A percentile compares a stretch with the other conserved stretches of the same genome.
Evolutionary conservation across 2,888 invertebrate species (phyloP).

Genomic region (Diadegma fenestrale): DNA sequence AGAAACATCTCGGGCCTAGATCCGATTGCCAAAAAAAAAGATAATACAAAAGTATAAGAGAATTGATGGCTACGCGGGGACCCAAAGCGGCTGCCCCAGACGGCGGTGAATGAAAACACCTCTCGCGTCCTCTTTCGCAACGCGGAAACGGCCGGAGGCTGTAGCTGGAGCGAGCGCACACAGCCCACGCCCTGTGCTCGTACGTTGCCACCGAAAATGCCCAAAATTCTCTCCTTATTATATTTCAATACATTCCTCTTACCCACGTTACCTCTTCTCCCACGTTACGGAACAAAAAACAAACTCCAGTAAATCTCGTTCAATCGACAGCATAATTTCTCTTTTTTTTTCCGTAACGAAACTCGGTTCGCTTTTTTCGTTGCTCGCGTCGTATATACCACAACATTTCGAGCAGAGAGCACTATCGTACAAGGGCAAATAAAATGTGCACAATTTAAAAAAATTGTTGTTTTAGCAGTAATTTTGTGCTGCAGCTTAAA

Average conservation of each 20-base stretch:
- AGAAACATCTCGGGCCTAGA: constrained; percentile 24
- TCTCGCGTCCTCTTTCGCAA: constrained; percentile 76
- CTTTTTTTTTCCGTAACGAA: constrained; percentile 1
- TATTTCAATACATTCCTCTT: constrained; percentile 44
- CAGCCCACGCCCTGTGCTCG: constrained; percentile 82
- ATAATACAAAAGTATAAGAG: neutral
- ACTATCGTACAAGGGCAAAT: constrained; percentile 39
- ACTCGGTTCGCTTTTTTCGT: no score
- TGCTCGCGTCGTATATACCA: constrained; percentile 43
- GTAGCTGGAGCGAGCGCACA: constrained; percentile 83
- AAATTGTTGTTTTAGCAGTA: neutral
- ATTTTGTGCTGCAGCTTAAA: neutral
- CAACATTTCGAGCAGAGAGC: constrained; percentile 64
- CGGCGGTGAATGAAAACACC: constrained; percentile 6
- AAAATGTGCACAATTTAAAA: neutral
- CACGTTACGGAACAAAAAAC: constrained; percentile 1
- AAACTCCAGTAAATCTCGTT: neutral
- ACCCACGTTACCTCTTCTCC: constrained; percentile 13
- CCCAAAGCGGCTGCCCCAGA: constrained; percentile 1
- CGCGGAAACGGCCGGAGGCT: constrained; percentile 82
- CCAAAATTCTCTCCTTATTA: constrained; percentile 72
- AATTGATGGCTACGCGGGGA: constrained; percentile 24
- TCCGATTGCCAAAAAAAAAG: constrained; percentile 5
- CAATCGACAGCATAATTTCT: neutral
- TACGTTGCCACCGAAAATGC: constrained; percentile 84